Evolutionary conservation across 2,888 invertebrate genomes (phyloP).

Genomic region (Drosophila pseudotakahashii): DNA sequence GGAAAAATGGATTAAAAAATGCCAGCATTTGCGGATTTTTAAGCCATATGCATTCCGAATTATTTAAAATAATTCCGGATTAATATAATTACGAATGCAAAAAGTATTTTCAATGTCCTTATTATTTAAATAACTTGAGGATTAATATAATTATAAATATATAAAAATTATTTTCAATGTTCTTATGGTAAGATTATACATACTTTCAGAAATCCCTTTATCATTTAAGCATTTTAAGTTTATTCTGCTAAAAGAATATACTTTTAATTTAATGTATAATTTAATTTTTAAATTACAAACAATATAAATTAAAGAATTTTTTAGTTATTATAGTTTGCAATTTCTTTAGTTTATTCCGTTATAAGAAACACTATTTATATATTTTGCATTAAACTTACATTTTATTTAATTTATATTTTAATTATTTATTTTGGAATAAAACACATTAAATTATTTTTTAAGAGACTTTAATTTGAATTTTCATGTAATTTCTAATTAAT

Average conservation of each 20-base stretch:
- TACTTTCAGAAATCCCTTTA: neutral
- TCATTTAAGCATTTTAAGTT: neutral
- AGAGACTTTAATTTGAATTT: no score
- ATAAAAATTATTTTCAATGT: neutral
- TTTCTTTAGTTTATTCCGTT: no score
- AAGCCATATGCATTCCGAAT: constrained; percentile 15
- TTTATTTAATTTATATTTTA: no score
- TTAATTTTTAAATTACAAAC: neutral
- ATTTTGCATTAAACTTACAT: no score
- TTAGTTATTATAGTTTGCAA: no score
- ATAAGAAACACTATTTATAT: no score
- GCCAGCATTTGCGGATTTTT: neutral
- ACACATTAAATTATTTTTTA: neutral
- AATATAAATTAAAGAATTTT: no score
- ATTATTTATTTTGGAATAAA: no score
- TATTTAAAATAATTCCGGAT: constrained; percentile 5
- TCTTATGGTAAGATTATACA: neutral
- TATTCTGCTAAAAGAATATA: no score
- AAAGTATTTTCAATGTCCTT: no score
- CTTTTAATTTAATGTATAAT: neutral
- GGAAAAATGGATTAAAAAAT: neutral
- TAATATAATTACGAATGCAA: neutral
- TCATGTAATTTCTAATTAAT: no score
- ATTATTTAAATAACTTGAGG: neutral
- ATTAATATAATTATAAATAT: neutral